Percentiles rank a stretch among this genome's conserved stretches.
Conservation (phyloP, 2,113 vertebrate species). For the Platysteira castanea region DNA sequence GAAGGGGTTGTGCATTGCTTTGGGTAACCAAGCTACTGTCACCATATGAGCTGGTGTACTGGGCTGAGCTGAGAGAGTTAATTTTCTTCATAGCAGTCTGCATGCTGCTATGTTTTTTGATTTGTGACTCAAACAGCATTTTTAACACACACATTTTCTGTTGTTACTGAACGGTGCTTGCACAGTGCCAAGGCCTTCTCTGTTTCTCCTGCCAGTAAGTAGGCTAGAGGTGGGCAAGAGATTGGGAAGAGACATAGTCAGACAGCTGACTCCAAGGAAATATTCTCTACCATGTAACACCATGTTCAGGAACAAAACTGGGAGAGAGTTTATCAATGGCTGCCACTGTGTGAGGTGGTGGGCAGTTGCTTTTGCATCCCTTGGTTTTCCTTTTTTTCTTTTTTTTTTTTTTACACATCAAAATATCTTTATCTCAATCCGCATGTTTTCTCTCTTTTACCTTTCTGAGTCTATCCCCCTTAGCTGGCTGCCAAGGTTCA, state of each 20-base stretch:
- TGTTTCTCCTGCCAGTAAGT: background rate
- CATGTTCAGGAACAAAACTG: accelerated
- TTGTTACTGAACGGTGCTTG: background rate
- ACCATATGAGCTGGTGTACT: background rate
- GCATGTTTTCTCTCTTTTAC: background rate
- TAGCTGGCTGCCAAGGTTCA: background rate
- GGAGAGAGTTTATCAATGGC: background rate
- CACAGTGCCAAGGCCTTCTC: background rate
- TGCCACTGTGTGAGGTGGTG: background rate
- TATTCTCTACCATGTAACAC: background rate
- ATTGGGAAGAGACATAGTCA: background rate
- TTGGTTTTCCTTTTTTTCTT: background rate
- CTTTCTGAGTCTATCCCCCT: background rate
- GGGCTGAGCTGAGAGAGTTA: background rate
- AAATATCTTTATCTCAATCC: background rate
- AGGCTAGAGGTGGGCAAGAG: background rate
- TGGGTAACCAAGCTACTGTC: background rate
- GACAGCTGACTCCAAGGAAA: background rate
- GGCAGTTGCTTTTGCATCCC: background rate
- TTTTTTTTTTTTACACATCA: background rate
- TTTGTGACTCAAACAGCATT: background rate
- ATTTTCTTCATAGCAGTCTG: background rate
- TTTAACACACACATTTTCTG: background rate
- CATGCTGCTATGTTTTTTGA: background rate
- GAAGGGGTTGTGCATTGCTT: background rate